Conservation (phyloP, 1,140 invertebrate genomes). For the Berghia stephanieae region DNA sequence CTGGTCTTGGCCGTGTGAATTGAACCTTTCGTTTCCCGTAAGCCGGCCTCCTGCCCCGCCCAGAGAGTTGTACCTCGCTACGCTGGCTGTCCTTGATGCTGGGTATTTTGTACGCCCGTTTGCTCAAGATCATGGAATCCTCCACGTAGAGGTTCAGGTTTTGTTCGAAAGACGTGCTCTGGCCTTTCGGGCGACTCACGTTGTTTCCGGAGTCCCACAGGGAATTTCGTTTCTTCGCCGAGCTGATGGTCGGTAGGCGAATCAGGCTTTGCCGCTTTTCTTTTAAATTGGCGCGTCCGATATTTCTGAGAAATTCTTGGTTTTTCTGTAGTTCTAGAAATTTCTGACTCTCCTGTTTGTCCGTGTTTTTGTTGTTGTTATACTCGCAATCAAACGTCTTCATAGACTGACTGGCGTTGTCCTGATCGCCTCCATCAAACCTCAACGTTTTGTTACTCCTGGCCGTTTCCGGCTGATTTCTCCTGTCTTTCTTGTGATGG, state of each 20-base stretch:
- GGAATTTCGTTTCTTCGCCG: not conserved
- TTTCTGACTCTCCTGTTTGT: not conserved
- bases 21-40: not conserved
- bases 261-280: not conserved
- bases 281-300: not conserved
- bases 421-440: not conserved
- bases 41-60: not conserved
- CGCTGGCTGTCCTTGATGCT: not conserved
- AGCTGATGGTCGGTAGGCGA: constrained; percentile 10
- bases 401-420: not conserved
- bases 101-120: not conserved
- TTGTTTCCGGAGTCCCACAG: not conserved
- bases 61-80: not conserved
- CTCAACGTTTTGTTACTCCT: not conserved
- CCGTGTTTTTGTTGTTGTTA: not conserved
- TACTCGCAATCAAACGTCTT: not conserved
- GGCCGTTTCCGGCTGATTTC: too few relatives aligned
- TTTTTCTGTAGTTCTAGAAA: not conserved
- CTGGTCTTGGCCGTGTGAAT: not conserved
- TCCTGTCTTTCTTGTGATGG: too few relatives aligned
- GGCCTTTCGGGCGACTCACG: not conserved
- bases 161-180: not conserved
- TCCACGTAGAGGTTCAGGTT: not conserved
- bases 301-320: not conserved
- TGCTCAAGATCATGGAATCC: not conserved